Evolutionary conservation across 2,888 invertebrate species (phyloP).

Genomic region (Heliconius erato): DNA sequence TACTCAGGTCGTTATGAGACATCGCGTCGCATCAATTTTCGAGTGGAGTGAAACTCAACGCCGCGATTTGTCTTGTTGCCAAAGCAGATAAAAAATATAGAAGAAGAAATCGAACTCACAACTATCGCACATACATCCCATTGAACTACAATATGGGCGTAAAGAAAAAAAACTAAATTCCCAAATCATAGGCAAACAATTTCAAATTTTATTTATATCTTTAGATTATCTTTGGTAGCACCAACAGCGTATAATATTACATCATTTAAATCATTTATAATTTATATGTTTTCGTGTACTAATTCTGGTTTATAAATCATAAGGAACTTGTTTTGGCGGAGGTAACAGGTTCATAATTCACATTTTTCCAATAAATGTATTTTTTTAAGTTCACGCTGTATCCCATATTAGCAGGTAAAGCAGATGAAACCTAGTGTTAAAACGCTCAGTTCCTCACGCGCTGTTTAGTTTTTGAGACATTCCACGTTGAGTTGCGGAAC

Average conservation of each 20-base stretch:
- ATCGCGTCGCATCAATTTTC: too few species aligned
- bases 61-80: not conserved
- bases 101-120: not conserved
- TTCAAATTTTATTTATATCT: not conserved
- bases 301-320: conserved; percentile 20
- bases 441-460: too few species aligned
- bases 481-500: too few species aligned
- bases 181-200: conserved; percentile 5
- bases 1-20: too few species aligned
- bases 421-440: too few species aligned
- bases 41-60: not conserved
- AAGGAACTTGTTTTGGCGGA: conserved; percentile 3
- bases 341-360: conserved; percentile 2
- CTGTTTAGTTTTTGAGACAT: too few species aligned
- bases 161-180: not conserved
- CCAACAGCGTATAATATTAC: conserved; percentile 30
- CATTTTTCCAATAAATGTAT: too few species aligned
- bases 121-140: not conserved
- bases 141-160: not conserved
- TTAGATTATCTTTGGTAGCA: conserved; percentile 4
- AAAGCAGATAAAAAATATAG: not conserved
- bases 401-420: too few species aligned
- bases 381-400: too few species aligned
- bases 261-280: conserved; percentile 26
- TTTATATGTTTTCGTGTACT: conserved; percentile 30